Evolutionary conservation across 2,113 vertebrate species (phyloP).

Genomic region (Clupea harengus): DNA sequence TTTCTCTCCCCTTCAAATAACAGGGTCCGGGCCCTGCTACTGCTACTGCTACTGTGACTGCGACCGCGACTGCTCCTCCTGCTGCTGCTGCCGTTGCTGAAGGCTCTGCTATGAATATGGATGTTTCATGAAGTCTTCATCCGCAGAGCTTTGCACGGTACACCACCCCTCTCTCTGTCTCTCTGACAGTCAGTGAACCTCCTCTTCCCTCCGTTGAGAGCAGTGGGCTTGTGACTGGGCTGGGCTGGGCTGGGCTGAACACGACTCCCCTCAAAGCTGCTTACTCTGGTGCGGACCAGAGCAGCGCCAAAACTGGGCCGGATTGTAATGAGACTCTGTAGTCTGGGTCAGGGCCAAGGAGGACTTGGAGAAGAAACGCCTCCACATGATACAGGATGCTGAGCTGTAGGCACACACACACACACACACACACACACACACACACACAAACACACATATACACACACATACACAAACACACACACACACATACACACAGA

Average conservation of each 20-base stretch:
- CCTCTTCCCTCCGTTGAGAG: background rate
- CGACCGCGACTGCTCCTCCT: no score
- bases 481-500: background rate
- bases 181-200: background rate
- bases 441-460: background rate
- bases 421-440: background rate
- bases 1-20: constrained; percentile 38
- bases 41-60: background rate
- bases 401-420: background rate
- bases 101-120: constrained; percentile 35
- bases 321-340: background rate
- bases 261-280: background rate
- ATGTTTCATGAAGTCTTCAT: constrained; percentile 29
- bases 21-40: background rate
- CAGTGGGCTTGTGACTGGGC: no score
- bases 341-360: background rate
- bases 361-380: background rate
- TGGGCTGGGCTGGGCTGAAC: background rate
- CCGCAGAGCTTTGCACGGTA: background rate
- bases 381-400: background rate
- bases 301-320: background rate
- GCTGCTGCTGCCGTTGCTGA: background rate
- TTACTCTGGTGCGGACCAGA: background rate
- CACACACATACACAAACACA: background rate
- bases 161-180: background rate